phyloP scores from a whole-genome alignment of 2,113 vertebrate species.

The human (Homo sapiens) region GRCh38 chr2:198715001-198715500 shows the following conservation, averaged over 20 bases:
- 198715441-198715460: neutral
- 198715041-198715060: neutral
- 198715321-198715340: neutral
- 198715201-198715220: neutral
- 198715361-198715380: neutral
- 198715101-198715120: neutral
- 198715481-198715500: neutral
- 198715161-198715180: neutral
- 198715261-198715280: neutral
- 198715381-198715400: neutral
- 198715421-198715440: neutral
- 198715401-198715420: neutral
- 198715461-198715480: neutral
- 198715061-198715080: neutral
- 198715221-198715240: neutral
- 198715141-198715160: neutral
- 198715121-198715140: neutral
- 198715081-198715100: neutral
- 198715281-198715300: neutral
- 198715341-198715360: fast-evolving
- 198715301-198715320: neutral
- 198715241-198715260: neutral
- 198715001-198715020: too few species aligned
- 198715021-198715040: too few species aligned
- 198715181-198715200: neutral